Evolutionary conservation across 2,888 invertebrate genomes (phyloP), one percentile per base, ranked within the genome.

Genomic region (Epinotia ramella): DNA sequence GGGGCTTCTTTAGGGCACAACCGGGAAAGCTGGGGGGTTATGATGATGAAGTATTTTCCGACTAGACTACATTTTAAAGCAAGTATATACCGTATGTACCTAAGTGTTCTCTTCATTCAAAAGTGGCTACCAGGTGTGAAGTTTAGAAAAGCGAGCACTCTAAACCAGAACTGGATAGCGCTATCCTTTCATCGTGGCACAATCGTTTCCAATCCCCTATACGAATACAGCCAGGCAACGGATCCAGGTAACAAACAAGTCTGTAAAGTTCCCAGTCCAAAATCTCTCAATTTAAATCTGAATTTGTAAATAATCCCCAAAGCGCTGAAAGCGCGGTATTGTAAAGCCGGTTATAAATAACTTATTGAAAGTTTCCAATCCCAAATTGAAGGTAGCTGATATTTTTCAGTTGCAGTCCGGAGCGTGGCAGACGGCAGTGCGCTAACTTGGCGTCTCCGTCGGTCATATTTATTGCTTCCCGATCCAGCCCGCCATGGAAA

Each of bases 381-480:
- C 53, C 20, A 53, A 71, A 63, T 73, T 64, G 79, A 79, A 79
- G 70, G 57, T 78, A 77, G 72, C 79, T 78, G 77, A 72, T 78
- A 80, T 79, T 70, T 77, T 74, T 71, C 73, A 49, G 65, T 65
- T 64, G 76, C 73, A 53, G 77, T 64, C 59, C 28, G 44, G 59
- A 49, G 49, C 40, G 24, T 62, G 56, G 68, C 44, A 66, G 57
- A 76, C 46, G 79, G 78, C 78, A 80, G 73, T 78, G 46, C 76
- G 80, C 73, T 76, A 78, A 78, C 79, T 81, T 76, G 18, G 80
- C 79, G 74, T 76, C 75, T 73, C 78, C 77, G 78, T 65, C 75
- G 77, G 63, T 81, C 78, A 80, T 84, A 81, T 82, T 82, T 83
- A 84, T 84, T 82, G 77, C 78, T 81, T 83, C 79, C 79, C 80